These are phyloP conservation scores for Trachelus stipa DNA, from an alignment of 2,888 invertebrate genomes.

Conservation along the genomic window DNA sequence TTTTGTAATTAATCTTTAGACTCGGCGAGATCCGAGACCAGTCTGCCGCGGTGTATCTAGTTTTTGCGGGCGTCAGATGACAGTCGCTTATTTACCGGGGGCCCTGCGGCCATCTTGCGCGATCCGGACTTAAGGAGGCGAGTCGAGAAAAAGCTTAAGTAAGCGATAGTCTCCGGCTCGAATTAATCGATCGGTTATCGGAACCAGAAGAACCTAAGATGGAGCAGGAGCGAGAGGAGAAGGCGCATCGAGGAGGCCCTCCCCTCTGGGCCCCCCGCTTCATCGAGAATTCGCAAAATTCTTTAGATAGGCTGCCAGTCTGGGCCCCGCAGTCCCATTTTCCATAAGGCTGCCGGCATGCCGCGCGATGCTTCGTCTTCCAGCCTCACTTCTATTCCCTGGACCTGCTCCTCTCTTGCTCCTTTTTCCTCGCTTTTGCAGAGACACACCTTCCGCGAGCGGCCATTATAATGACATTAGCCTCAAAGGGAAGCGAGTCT, in stretches of 20 bases:
- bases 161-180: constrained; percentile 44
- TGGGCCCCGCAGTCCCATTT: too few species aligned
- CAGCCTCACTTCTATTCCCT: too few species aligned
- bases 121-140: constrained; percentile 61
- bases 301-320: too few species aligned
- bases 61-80: constrained; percentile 66
- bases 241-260: too few species aligned
- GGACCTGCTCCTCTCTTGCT: too few species aligned
- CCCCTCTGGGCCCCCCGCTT: not conserved
- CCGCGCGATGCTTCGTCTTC: too few species aligned
- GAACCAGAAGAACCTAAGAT: not conserved
- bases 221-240: not conserved
- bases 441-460: constrained; percentile 28
- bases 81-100: constrained; percentile 65
- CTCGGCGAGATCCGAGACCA: constrained; percentile 50
- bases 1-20: constrained; percentile 65
- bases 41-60: constrained; percentile 61
- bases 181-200: constrained; percentile 62
- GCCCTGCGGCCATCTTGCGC: constrained; percentile 62
- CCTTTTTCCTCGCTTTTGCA: constrained; percentile 9
- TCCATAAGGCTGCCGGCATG: too few species aligned
- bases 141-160: constrained; percentile 36
- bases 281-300: not conserved
- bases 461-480: constrained; percentile 54
- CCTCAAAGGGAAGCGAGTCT: constrained; percentile 5